Percentiles rank a stretch among this genome's conserved stretches.
Conservation (phyloP, 2,888 invertebrate genomes). For the Heliconius ethilla region DNA sequence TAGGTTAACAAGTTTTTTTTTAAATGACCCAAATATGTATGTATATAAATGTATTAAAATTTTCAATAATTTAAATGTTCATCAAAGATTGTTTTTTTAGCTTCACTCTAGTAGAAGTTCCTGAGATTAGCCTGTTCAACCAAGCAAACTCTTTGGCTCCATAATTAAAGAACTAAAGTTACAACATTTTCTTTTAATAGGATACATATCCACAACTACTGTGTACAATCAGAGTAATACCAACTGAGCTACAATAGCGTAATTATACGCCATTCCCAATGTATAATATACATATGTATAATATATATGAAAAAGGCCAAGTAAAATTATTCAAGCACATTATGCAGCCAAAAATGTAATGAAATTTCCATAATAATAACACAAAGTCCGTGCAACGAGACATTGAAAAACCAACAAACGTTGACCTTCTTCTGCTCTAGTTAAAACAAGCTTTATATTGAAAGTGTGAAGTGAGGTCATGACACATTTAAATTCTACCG, state of each 20-base stretch:
- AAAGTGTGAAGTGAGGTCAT: conserved; percentile 43
- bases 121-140: not conserved
- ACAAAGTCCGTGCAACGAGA: conserved; percentile 27
- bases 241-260: not conserved
- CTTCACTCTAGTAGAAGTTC: not conserved
- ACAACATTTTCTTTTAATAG: no score
- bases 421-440: conserved; percentile 39
- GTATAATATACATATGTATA: not conserved
- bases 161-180: no score
- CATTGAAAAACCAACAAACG: conserved; percentile 37
- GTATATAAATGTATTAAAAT: not conserved
- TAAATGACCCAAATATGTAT: not conserved
- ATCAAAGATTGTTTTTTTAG: not conserved
- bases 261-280: not conserved
- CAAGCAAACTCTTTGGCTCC: not conserved
- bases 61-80: not conserved
- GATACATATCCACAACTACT: no score
- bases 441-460: conserved; percentile 38
- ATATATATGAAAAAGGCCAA: conserved; percentile 1
- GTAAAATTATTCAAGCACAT: not conserved
- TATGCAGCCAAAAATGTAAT: conserved; percentile 21
- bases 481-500: conserved; percentile 38
- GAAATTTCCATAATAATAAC: conserved; percentile 28
- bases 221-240: not conserved
- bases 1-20: conserved; percentile 13